Percentiles rank a stretch among this genome's conserved stretches.
Conservation (phyloP, 2,113 vertebrate genomes). For the Planiliza haematocheilus region DNA sequence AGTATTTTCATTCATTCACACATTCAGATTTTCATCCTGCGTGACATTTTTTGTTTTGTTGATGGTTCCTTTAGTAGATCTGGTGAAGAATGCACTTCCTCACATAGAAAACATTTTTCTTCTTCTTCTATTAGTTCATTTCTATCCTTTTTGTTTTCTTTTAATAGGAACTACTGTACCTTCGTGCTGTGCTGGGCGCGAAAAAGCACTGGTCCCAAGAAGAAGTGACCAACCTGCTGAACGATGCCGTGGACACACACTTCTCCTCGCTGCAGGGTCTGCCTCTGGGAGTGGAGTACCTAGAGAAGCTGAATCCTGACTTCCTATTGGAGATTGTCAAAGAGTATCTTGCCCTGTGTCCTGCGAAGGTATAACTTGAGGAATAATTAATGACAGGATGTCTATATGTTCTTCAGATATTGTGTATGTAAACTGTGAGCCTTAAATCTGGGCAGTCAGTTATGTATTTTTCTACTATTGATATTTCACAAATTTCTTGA, state of each 20-base stretch:
- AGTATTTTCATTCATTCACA: not conserved
- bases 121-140: not conserved
- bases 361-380: slow-evolving; percentile 85
- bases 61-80: no score
- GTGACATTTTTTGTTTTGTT: not conserved
- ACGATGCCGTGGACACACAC: slow-evolving; percentile 93
- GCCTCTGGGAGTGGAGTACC: slow-evolving; percentile 94
- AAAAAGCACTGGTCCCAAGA: slow-evolving; percentile 87
- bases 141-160: not conserved
- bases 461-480: not conserved
- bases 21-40: not conserved
- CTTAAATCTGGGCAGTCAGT: not conserved
- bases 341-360: slow-evolving; percentile 91
- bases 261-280: slow-evolving; percentile 90
- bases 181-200: slow-evolving; percentile 88
- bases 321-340: slow-evolving; percentile 93
- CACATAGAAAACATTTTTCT: no score
- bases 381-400: not conserved
- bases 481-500: not conserved
- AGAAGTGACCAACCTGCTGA: slow-evolving; percentile 89
- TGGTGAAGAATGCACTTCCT: no score
- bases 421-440: not conserved
- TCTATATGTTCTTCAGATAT: slow-evolving; percentile 16
- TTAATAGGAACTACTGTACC: slow-evolving; percentile 89
- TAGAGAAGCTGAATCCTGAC: slow-evolving; percentile 95